These are phyloP conservation scores for Drosophila tanythrix DNA, from an alignment of 2,888 invertebrate species.

Conservation along the genomic window DNA sequence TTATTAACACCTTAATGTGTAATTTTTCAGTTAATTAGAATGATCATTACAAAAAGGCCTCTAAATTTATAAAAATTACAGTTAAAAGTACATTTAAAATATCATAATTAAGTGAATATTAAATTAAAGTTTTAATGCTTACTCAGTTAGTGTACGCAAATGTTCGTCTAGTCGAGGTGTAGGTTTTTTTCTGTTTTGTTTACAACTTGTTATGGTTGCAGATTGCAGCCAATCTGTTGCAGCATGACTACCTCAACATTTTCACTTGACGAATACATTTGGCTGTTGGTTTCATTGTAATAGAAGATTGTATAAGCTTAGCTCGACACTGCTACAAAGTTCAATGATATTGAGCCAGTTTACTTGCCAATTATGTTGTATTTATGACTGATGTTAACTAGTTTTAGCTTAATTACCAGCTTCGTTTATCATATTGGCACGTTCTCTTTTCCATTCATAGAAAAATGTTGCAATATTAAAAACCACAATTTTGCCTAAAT, in stretches of 20 bases:
- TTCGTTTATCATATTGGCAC: neutral
- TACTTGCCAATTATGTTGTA: neutral
- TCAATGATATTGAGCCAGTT: slow-evolving; percentile 59
- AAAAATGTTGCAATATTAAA: neutral
- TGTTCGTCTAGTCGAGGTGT: neutral
- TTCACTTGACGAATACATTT: slow-evolving; percentile 26
- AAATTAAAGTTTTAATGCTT: neutral
- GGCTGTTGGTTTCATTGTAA: slow-evolving; percentile 30
- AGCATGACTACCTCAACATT: slow-evolving; percentile 36
- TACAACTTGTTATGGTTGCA: slow-evolving; percentile 45
- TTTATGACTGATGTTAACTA: neutral
- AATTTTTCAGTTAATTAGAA: neutral
- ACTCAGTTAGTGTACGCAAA: slow-evolving; percentile 16
- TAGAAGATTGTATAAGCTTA: slow-evolving; percentile 52
- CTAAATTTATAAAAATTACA: neutral
- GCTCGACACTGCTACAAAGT: slow-evolving; percentile 17
- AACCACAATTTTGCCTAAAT: neutral
- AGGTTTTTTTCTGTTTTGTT: slow-evolving; percentile 1
- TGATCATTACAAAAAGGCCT: neutral
- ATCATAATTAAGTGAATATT: neutral
- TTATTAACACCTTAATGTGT: neutral
- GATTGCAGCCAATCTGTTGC: slow-evolving; percentile 52
- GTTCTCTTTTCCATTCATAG: neutral
- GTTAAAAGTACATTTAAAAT: neutral
- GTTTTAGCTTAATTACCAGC: neutral